These are phyloP conservation scores for Melanerpes formicivorus DNA, from an alignment of 2,113 vertebrate species.

Conservation along the genomic window DNA sequence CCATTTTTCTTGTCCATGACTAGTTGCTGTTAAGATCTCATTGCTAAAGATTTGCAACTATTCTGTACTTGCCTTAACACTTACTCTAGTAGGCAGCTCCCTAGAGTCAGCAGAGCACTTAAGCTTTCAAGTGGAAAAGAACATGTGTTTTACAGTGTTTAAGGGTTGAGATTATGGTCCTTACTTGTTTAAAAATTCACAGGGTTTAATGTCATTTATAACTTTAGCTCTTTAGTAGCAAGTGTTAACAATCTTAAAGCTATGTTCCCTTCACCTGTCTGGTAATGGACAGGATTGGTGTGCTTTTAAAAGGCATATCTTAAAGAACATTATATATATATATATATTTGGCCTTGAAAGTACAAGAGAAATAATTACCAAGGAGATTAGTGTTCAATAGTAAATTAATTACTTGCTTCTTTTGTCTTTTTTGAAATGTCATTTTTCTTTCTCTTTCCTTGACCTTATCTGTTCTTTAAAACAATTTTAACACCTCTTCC, in stretches of 20 bases:
- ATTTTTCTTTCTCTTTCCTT: neutral
- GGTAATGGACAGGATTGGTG: neutral
- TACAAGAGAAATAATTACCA: neutral
- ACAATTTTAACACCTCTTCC: neutral
- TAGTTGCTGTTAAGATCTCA: neutral
- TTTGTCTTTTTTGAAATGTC: neutral
- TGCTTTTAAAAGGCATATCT: neutral
- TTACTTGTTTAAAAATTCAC: conserved; percentile 51
- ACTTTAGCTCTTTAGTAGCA: neutral
- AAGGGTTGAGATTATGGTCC: conserved; percentile 33
- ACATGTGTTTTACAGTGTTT: conserved; percentile 35
- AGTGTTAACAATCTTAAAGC: conserved; percentile 6
- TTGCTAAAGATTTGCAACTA: neutral
- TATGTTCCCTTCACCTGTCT: neutral
- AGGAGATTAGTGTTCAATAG: neutral
- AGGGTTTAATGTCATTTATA: conserved; percentile 40
- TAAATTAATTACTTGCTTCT: neutral
- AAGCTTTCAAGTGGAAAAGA: conserved; percentile 55
- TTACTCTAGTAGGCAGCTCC: neutral
- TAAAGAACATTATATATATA: neutral
- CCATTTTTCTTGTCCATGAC: neutral
- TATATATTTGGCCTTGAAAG: neutral
- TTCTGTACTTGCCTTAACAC: neutral
- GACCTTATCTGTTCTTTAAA: neutral
- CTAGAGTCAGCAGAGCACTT: conserved; percentile 4